These are phyloP conservation scores for Lasiurus cinereus DNA, from an alignment of 2,113 vertebrate species.

Conservation along the genomic window DNA sequence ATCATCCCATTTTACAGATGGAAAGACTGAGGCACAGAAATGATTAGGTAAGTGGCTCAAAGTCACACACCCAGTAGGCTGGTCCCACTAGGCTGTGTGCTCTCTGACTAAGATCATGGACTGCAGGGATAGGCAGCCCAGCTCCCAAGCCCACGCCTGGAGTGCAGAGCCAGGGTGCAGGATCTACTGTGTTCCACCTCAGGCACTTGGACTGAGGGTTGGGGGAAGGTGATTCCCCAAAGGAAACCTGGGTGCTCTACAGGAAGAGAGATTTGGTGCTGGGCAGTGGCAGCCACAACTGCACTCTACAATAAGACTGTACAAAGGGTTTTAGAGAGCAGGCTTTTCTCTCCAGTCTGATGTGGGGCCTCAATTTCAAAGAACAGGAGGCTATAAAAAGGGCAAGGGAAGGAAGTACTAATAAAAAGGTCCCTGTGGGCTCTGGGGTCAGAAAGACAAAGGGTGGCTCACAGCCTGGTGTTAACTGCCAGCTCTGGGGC, in stretches of 20 bases:
- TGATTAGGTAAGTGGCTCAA: neutral
- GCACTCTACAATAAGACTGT: neutral
- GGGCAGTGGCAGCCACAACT: neutral
- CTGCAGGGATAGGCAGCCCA: accelerated
- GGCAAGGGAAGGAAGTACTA: constrained; percentile 64
- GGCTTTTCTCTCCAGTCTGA: constrained; percentile 51
- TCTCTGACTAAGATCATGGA: neutral
- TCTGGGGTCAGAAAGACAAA: constrained; percentile 46
- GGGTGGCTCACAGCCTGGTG: neutral
- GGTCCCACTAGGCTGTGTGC: neutral
- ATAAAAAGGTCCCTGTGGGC: constrained; percentile 58
- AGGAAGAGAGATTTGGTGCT: neutral
- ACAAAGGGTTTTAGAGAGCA: neutral
- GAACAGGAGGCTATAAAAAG: constrained; percentile 62
- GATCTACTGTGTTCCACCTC: neutral
- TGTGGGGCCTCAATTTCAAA: constrained; percentile 62
- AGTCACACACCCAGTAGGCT: neutral
- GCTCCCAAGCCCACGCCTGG: neutral
- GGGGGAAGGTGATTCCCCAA: neutral
- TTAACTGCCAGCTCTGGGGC: neutral
- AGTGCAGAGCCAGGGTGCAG: neutral
- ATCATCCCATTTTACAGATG: neutral
- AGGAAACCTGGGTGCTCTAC: neutral
- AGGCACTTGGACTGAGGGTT: too few relatives aligned
- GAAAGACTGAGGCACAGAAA: neutral